Evolutionary conservation across 37 sponge, comb jelly and placozoan species (phyloP).

Genomic region (Eunapius fragilis): DNA sequence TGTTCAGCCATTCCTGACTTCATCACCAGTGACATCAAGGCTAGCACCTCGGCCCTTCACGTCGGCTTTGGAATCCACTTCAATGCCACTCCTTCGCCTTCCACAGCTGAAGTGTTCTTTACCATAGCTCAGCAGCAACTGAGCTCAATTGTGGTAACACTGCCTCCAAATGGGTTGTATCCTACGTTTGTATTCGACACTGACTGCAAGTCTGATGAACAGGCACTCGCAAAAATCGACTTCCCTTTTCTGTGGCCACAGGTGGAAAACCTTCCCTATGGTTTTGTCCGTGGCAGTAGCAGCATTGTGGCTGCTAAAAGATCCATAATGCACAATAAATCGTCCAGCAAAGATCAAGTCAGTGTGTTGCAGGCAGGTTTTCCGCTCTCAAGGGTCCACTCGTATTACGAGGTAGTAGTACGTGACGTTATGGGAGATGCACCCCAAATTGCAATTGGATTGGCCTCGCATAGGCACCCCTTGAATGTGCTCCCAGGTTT

Average conservation of each 20-base stretch:
- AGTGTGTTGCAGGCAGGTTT: slow-evolving; percentile 56
- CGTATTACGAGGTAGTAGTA: slow-evolving; percentile 69
- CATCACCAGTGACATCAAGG: neutral
- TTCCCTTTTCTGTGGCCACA: slow-evolving; percentile 54
- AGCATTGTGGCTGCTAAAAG: neutral
- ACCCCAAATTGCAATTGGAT: slow-evolving; percentile 58
- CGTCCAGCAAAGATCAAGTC: neutral
- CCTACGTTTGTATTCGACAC: slow-evolving; percentile 50
- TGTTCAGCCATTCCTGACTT: slow-evolving; percentile 5
- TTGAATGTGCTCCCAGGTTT: slow-evolving; percentile 65
- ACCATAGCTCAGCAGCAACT: slow-evolving; percentile 54
- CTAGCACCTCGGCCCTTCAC: neutral
- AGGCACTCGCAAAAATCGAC: neutral
- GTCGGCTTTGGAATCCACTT: slow-evolving; percentile 62
- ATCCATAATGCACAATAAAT: neutral
- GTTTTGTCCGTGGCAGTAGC: slow-evolving; percentile 34
- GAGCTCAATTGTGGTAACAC: slow-evolving; percentile 3
- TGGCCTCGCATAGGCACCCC: slow-evolving; percentile 50
- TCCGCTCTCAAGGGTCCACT: slow-evolving; percentile 50
- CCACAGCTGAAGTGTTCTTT: slow-evolving; percentile 50
- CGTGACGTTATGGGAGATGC: neutral
- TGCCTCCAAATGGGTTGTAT: slow-evolving; percentile 25
- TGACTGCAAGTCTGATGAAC: neutral
- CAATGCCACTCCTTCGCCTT: neutral
- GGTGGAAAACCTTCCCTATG: slow-evolving; percentile 14